Evolutionary conservation across 2,113 vertebrate genomes (phyloP), one percentile per base, ranked within the genome.

Genomic region (Dunckerocampus dactyliophorus): DNA sequence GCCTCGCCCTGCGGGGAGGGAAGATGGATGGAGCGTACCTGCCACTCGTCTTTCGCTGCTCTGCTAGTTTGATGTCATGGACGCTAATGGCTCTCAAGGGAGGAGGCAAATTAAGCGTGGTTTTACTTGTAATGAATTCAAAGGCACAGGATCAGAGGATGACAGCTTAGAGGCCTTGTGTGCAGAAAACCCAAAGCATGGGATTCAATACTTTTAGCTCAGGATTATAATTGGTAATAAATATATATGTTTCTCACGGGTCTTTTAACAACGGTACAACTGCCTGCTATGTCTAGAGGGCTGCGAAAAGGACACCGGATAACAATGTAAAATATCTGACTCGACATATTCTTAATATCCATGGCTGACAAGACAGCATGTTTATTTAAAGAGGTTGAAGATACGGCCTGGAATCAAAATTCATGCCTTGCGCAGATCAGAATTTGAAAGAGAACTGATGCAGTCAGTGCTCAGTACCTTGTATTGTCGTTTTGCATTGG

Each of bases 111-210:
- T 95, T 94, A 95, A 93, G 93, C 91, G 84, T 83, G 89, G 87
- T 89, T 93, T 93, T 90, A 90, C 88, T 92, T 88, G 85, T 93
- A 93, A 94, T 94, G 91, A 93, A 94, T 95, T 93, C 91, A 92
- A 92, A 92, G 90, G 91, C 90, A 82, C 74, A 82, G 87, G 69
- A 55, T 51, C 49, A 47, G 80, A 69, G 21, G 55, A 60, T 61
- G 73, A 47, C 37, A 45, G 59, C 67, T 73, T 67, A 52, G 60
- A 76, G 72, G 59, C 50, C 55, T 62, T 14, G 19, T 67, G 51
- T 45, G 53, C 3, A 2, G n/a, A 16, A 11, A 13, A 46, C 59
- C 56, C 47, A 6, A 37, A 37, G 48, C 52, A 34, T 20, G 31
- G 12, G 34, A 34, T 61, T 55, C 39, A 4, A 17, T 16, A 49